Conservation (phyloP, 2,113 vertebrate genomes). For the Crypturellus undulatus region DNA sequence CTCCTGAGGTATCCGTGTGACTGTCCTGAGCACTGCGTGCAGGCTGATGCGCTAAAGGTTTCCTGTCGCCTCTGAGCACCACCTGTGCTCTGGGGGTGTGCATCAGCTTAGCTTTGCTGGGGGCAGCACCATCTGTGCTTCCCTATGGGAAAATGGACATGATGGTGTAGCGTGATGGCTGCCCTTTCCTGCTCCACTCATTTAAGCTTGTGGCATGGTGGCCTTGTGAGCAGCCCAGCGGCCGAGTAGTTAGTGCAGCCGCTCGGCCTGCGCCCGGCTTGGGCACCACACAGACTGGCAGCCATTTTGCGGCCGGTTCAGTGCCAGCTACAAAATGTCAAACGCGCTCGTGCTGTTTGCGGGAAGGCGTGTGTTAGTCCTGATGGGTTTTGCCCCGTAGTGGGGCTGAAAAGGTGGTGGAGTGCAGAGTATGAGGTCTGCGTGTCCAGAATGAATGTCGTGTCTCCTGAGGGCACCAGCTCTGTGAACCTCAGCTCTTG, state of each 20-base stretch:
- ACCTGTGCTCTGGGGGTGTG: background rate
- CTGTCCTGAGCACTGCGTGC: background rate
- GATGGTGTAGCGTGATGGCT: accelerated
- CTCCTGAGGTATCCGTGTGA: background rate
- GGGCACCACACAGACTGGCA: background rate
- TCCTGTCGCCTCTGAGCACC: background rate
- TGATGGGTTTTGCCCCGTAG: background rate
- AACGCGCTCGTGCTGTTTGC: background rate
- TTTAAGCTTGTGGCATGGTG: background rate
- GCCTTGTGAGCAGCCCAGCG: no score
- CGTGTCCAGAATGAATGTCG: background rate
- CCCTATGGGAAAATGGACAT: accelerated
- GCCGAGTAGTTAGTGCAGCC: no score
- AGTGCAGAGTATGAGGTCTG: background rate
- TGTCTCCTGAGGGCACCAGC: background rate
- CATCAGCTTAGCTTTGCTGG: no score
- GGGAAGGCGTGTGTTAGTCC: background rate
- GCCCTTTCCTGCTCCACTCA: background rate
- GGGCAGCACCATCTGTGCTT: accelerated
- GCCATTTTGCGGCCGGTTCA: background rate
- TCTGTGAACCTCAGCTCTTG: background rate
- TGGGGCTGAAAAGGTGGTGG: background rate
- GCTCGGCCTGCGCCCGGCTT: no score
- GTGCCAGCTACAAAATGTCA: background rate
- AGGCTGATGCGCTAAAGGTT: background rate